Conservation (phyloP, 2,797 vertebrate species). For the Columba guinea region DNA sequence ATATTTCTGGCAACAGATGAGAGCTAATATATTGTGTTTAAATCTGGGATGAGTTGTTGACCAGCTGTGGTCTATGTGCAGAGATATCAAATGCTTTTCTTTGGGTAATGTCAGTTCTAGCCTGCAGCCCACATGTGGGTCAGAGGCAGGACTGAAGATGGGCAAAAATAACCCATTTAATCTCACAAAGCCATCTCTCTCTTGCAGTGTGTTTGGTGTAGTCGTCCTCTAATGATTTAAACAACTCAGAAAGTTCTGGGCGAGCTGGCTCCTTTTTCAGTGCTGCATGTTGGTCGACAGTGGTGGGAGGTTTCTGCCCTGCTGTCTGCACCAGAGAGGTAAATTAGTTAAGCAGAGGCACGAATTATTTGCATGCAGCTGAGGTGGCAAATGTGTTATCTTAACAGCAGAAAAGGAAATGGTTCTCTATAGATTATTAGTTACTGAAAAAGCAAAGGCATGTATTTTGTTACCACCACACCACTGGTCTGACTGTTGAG, state of each 20-base stretch:
- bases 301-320: slow-evolving; percentile 42
- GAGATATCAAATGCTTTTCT: slow-evolving; percentile 56
- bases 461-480: slow-evolving; percentile 24
- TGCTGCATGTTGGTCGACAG: background rate
- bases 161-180: slow-evolving; percentile 42
- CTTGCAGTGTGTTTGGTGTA: slow-evolving; percentile 1
- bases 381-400: slow-evolving; percentile 46
- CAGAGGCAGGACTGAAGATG: slow-evolving; percentile 26
- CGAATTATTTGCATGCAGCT: slow-evolving; percentile 58
- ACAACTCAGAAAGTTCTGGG: slow-evolving; percentile 26
- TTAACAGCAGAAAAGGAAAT: slow-evolving; percentile 64
- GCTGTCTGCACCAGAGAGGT: slow-evolving; percentile 16
- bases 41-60: slow-evolving; percentile 68
- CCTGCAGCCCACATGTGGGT: slow-evolving; percentile 74
- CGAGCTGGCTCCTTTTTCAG: background rate
- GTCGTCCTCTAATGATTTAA: slow-evolving; percentile 11
- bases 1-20: slow-evolving; percentile 71
- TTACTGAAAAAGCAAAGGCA: slow-evolving; percentile 56
- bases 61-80: slow-evolving; percentile 73
- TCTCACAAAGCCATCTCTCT: slow-evolving; percentile 6
- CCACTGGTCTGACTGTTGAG: slow-evolving; percentile 59
- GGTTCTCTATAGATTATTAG: slow-evolving; percentile 62
- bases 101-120: slow-evolving; percentile 61
- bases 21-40: slow-evolving; percentile 54
- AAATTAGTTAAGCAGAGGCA: slow-evolving; percentile 38